Conservation (phyloP, 2,888 invertebrate genomes). For the Spilosoma lubricipeda region DNA sequence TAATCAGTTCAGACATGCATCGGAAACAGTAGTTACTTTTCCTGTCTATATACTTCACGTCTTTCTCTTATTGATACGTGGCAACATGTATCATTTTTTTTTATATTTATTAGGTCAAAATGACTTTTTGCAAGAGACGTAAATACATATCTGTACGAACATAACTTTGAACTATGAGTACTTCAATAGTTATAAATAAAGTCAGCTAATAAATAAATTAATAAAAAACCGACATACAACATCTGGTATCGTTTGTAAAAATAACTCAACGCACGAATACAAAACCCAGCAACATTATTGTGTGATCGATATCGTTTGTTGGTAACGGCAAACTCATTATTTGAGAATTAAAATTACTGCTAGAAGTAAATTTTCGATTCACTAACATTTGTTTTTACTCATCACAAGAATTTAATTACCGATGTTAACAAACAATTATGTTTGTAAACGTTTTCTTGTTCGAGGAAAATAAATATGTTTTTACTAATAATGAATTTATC, state of each 20-base stretch:
- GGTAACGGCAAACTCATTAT: background rate
- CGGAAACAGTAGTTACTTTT: too few species aligned
- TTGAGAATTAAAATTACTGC: background rate
- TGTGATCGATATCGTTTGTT: background rate
- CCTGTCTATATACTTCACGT: too few species aligned
- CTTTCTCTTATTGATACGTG: too few species aligned
- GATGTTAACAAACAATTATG: background rate
- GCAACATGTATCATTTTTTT: too few species aligned
- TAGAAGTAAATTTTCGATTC: background rate
- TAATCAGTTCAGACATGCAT: too few species aligned
- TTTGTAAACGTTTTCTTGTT: background rate
- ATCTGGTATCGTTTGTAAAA: background rate
- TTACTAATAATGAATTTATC: background rate
- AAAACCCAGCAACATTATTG: background rate
- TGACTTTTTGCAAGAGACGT: too few species aligned
- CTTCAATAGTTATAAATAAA: background rate
- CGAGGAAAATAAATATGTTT: background rate
- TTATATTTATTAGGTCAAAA: too few species aligned
- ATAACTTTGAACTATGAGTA: too few species aligned
- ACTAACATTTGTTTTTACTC: background rate
- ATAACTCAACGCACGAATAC: background rate
- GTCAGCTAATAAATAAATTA: background rate
- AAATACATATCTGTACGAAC: too few species aligned
- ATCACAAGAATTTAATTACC: background rate
- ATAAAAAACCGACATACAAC: background rate